These are phyloP conservation scores for Erinaceus europaeus DNA, from an alignment of 2,113 vertebrate genomes.

Conservation along the genomic window DNA sequence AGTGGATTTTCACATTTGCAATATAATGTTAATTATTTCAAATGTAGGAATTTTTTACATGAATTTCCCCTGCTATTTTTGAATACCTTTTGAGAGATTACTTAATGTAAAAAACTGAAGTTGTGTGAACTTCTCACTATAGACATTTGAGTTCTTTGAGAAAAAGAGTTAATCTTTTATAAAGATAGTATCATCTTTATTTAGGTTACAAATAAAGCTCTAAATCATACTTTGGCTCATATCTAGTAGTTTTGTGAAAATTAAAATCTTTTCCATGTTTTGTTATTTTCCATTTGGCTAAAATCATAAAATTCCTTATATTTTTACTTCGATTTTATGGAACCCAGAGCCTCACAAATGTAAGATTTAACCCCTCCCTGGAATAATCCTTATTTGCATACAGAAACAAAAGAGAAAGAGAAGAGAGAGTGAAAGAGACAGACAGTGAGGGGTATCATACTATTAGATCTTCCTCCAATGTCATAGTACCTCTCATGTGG, in stretches of 20 bases:
- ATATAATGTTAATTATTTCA: neutral
- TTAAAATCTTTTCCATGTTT: neutral
- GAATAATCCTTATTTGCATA: too few species aligned
- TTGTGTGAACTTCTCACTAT: neutral
- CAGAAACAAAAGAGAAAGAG: too few species aligned
- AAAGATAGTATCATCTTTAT: neutral
- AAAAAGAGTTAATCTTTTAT: neutral
- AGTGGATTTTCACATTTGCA: neutral
- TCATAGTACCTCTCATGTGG: too few species aligned
- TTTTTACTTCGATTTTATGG: too few species aligned
- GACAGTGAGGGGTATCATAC: too few species aligned
- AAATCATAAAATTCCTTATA: neutral
- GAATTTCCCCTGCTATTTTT: neutral
- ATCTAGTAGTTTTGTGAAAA: neutral
- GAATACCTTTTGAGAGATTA: neutral
- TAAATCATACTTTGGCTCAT: neutral
- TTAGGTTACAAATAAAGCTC: neutral
- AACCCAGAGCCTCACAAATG: too few species aligned
- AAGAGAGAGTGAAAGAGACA: too few species aligned
- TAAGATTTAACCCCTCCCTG: too few species aligned
- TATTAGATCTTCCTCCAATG: too few species aligned
- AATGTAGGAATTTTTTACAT: neutral
- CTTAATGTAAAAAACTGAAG: too few species aligned
- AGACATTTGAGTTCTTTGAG: neutral
- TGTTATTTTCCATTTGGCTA: neutral